These are phyloP conservation scores for Paratilapia polleni DNA, from an alignment of 2,113 vertebrate species.

Conservation along the genomic window DNA sequence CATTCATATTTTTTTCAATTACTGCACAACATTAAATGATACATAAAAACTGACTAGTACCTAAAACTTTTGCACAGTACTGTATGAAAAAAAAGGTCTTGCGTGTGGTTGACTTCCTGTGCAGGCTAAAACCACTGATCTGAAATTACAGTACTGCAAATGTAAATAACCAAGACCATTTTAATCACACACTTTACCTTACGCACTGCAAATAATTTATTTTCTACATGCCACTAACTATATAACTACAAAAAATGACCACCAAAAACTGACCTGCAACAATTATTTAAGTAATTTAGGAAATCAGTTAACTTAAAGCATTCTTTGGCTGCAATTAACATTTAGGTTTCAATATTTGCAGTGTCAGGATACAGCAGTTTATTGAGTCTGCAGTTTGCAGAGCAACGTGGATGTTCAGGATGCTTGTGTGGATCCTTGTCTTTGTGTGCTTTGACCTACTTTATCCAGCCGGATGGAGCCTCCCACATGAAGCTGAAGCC, in stretches of 20 bases:
- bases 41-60: neutral
- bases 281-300: neutral
- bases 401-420: neutral
- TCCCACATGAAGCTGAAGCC: conserved; percentile 50
- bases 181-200: neutral
- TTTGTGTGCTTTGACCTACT: conserved; percentile 24
- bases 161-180: neutral
- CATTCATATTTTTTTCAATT: neutral
- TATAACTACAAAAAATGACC: neutral
- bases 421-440: neutral
- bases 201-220: neutral
- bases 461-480: conserved; percentile 43
- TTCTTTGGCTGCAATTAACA: neutral
- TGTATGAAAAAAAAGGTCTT: neutral
- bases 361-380: neutral
- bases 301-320: neutral
- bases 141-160: neutral
- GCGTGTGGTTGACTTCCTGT: neutral
- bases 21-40: neutral
- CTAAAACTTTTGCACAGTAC: neutral
- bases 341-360: neutral
- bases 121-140: neutral
- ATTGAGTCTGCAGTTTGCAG: neutral
- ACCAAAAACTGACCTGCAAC: neutral
- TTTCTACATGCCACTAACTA: neutral